Conservation (phyloP, 92 coral and sea anemone genomes). For the Zoanthus solanderi region DNA sequence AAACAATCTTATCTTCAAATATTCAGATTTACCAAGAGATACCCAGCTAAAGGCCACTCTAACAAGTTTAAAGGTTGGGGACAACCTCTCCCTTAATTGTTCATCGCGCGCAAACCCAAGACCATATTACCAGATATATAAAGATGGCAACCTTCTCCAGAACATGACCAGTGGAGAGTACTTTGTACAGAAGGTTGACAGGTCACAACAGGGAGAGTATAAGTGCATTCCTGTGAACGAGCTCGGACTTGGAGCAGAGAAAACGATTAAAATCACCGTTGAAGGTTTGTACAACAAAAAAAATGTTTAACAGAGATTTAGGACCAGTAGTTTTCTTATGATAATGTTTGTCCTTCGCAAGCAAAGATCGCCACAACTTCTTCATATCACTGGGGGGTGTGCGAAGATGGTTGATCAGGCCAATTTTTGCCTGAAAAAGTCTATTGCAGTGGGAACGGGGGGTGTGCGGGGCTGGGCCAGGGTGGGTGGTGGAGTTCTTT, state of each 20-base stretch:
- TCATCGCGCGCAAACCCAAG: slow-evolving; percentile 65
- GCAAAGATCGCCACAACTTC: too few species aligned
- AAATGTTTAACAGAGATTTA: neutral
- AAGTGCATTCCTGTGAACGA: slow-evolving; percentile 63
- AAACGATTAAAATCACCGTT: slow-evolving; percentile 42
- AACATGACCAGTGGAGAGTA: slow-evolving; percentile 55
- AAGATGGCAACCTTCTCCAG: slow-evolving; percentile 41
- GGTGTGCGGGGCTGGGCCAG: too few species aligned
- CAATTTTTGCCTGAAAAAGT: too few species aligned
- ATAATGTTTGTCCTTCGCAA: too few species aligned
- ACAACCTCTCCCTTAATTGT: slow-evolving; percentile 44
- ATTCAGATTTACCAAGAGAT: slow-evolving; percentile 18
- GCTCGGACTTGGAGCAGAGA: slow-evolving; percentile 58
- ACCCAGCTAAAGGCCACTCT: neutral
- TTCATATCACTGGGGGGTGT: too few species aligned
- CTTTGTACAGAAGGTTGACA: slow-evolving; percentile 28
- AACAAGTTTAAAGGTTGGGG: neutral
- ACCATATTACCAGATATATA: slow-evolving; percentile 57
- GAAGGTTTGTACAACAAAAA: slow-evolving; percentile 36
- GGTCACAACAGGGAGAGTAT: slow-evolving; percentile 54
- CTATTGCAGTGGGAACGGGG: too few species aligned
- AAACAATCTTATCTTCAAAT: neutral
- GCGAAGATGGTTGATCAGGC: too few species aligned
- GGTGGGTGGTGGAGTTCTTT: too few species aligned
- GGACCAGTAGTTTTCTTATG: neutral